Evolutionary conservation across 2,888 invertebrate genomes (phyloP), one percentile per base, ranked within the genome.

Genomic region (Zele albiditarsus): DNA sequence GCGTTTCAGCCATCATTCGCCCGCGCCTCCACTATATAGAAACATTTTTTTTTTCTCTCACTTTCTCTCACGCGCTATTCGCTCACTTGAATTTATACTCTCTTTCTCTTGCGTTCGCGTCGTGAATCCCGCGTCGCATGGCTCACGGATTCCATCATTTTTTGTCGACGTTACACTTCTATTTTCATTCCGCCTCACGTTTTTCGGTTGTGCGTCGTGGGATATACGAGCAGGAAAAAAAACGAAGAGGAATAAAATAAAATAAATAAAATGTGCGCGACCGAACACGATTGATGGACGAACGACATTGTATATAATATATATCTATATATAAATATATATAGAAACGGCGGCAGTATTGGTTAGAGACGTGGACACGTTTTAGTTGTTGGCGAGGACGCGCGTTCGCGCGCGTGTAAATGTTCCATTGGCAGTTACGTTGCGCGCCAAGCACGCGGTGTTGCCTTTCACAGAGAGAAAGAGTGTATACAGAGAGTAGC

Each of bases 151-250:
- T 83, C 83, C 83, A 84, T 84, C 84, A 84, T 85, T 84, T 84
- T 83, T 84, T 84, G 80, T 80, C 83, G 78, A 81, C 84, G 86
- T 84, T 85, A 86, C 86, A 86, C 84, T 87, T 86, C 83, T 85
- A 85, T 87, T 87, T 87, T 84, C 84, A 85, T 86, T 85, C 84
- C 82, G 82, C 82, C 83, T 85, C 84, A 84, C 86, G 84, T 85
- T 85, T 81, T 82, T 79, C 73, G 71, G 75, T 77, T 76, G 80
- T 78, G 75, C 77, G 63, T 67, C 73, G 58, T 77, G 73, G 74
- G 71, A 46, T 69, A 53, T 62, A 65, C 46, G 74, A 60, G 57
- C 33, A 68, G n/a, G n/a, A 53, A 62, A 73, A 23, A 28, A 58
- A 75, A 76, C 81, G 76, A 81, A 73, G 75, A 53, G n/a, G 8